These are phyloP conservation scores for Tragelaphus strepsiceros DNA, from an alignment of 2,113 vertebrate species.

Conservation along the genomic window DNA sequence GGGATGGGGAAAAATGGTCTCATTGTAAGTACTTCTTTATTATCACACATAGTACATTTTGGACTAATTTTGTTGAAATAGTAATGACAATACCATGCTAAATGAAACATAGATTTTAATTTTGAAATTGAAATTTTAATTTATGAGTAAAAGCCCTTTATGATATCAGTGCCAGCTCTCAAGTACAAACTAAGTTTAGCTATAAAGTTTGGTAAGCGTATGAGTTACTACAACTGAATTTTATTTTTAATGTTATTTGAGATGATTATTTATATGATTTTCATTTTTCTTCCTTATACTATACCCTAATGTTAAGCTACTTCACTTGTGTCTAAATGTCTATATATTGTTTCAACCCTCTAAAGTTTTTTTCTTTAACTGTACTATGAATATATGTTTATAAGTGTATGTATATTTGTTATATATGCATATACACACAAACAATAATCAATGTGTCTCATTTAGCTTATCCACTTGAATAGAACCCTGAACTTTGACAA, in stretches of 20 bases:
- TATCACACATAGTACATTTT: background rate
- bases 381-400: slow-evolving; percentile 13
- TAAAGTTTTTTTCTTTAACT: background rate
- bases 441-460: background rate
- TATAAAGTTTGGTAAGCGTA: background rate
- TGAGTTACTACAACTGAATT: background rate
- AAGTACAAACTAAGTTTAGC: background rate
- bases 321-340: background rate
- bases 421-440: background rate
- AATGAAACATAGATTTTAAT: background rate
- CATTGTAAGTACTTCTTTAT: background rate
- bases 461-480: background rate
- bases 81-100: background rate
- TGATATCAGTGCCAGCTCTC: background rate
- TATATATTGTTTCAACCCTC: slow-evolving; percentile 12
- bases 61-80: background rate
- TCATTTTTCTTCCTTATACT: background rate
- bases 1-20: background rate
- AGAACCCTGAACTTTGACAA: background rate
- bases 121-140: background rate
- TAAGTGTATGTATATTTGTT: background rate
- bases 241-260: background rate
- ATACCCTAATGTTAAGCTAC: background rate
- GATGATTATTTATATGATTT: background rate
- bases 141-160: background rate